Percentiles rank a stretch among this genome's conserved stretches.
Conservation (phyloP, 92 coral and sea anemone genomes). For the Porites divaricata region DNA sequence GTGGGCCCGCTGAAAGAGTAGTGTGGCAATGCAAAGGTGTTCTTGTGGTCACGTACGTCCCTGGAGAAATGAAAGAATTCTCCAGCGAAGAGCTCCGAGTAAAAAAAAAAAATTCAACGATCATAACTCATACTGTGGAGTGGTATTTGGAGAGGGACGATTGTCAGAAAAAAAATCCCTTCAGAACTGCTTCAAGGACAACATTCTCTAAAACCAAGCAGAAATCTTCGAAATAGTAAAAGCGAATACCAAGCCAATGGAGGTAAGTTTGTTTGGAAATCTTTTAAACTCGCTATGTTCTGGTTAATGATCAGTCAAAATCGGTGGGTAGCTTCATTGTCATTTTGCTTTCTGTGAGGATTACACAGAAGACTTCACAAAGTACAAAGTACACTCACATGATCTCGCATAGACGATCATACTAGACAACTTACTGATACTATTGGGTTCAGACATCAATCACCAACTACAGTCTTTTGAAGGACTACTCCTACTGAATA, state of each 20-base stretch:
- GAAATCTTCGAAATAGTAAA: conserved; percentile 77
- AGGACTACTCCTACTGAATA: too few species aligned
- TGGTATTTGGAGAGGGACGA: conserved; percentile 76
- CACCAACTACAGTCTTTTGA: too few species aligned
- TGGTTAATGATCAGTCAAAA: too few species aligned
- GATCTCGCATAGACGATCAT: too few species aligned
- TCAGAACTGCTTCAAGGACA: conserved; percentile 76
- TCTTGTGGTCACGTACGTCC: conserved; percentile 87
- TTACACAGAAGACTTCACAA: too few species aligned
- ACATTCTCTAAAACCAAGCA: conserved; percentile 72
- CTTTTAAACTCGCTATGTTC: neutral
- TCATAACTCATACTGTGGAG: conserved; percentile 88
- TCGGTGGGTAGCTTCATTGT: too few species aligned
- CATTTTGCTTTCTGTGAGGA: too few species aligned
- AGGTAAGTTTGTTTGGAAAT: conserved; percentile 45
- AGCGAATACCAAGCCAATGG: conserved; percentile 64
- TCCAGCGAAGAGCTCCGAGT: conserved; percentile 65
- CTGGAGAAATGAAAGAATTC: conserved; percentile 71
- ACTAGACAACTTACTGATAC: too few species aligned
- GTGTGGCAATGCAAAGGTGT: conserved; percentile 83
- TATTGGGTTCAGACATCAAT: too few species aligned
- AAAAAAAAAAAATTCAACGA: conserved; percentile 82
- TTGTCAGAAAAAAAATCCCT: conserved; percentile 52
- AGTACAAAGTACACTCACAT: too few species aligned
- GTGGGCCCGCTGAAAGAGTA: conserved; percentile 61